phyloP scores from a whole-genome alignment of 2,113 vertebrate species.

The Micromys minutus region DNA sequence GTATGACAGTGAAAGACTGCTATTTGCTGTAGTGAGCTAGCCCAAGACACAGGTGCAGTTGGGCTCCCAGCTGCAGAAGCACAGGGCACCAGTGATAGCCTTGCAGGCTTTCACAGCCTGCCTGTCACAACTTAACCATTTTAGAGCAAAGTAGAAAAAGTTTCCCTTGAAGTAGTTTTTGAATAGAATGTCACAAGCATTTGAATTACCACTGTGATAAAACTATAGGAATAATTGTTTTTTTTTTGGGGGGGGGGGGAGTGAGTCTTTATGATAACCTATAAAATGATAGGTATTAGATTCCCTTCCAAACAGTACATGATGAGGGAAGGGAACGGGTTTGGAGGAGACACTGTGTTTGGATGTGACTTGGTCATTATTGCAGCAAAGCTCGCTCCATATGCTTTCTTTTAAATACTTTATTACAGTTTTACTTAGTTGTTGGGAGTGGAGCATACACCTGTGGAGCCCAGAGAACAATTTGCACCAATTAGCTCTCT shows the following conservation, averaged over 20 bases:
- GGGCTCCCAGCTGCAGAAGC: background rate
- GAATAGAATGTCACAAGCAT: background rate
- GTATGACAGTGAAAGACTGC: background rate
- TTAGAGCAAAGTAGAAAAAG: background rate
- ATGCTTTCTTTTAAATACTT: background rate
- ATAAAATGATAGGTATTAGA: background rate
- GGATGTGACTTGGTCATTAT: background rate
- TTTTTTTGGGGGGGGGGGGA: no score
- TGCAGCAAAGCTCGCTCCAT: background rate
- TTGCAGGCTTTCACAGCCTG: background rate
- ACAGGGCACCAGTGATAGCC: background rate
- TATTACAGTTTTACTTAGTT: background rate
- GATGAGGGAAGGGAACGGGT: background rate
- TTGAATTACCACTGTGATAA: background rate
- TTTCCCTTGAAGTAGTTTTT: background rate
- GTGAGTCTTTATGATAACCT: background rate
- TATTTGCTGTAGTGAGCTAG: background rate
- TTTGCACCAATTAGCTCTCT: background rate
- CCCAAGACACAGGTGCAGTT: fast-evolving
- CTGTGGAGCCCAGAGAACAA: background rate
- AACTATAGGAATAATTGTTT: background rate
- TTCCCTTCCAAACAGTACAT: background rate
- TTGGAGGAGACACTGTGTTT: background rate
- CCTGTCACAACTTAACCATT: background rate
- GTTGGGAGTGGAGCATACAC: background rate